A percentile compares a stretch with the other conserved stretches of the same genome.
These are phyloP conservation scores for Larimichthys polyactis DNA, from an alignment of 2,113 vertebrate genomes.

Conservation along the genomic window DNA sequence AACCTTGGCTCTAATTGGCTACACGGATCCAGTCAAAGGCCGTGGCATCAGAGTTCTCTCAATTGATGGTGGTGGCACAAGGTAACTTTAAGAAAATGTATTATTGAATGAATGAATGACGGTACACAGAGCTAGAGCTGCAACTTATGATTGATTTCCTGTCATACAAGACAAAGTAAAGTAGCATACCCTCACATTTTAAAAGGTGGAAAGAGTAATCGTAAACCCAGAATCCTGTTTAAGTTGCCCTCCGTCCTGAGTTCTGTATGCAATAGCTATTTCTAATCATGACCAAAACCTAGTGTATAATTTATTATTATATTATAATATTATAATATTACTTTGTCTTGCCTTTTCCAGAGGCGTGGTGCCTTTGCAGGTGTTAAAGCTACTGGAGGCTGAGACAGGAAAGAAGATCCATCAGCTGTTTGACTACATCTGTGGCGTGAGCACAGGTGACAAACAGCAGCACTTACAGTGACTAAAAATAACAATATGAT, in stretches of 20 bases:
- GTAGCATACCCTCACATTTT: not conserved
- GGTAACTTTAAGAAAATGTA: slow-evolving; percentile 56
- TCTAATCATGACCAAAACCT: not conserved
- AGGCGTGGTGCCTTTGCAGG: slow-evolving; percentile 81
- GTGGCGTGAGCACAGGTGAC: slow-evolving; percentile 85
- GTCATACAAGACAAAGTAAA: not conserved
- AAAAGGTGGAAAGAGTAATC: not conserved
- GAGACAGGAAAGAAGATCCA: slow-evolving; percentile 80
- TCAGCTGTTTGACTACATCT: slow-evolving; percentile 85
- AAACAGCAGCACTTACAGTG: slow-evolving; percentile 5
- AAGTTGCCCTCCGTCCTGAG: not conserved
- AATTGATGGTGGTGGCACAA: slow-evolving; percentile 84
- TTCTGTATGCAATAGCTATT: not conserved
- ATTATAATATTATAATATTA: not conserved
- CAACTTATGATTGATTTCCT: not conserved
- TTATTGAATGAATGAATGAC: not conserved
- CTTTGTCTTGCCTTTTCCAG: slow-evolving; percentile 59
- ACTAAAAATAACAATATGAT: slow-evolving; percentile 2
- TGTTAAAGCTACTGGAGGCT: slow-evolving; percentile 81
- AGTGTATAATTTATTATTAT: not conserved
- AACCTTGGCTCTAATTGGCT: slow-evolving; percentile 82
- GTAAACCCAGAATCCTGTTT: not conserved
- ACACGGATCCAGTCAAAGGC: slow-evolving; percentile 80
- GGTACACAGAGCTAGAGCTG: not conserved
- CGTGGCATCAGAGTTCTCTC: slow-evolving; percentile 82